Evolutionary conservation across 2,888 invertebrate species (phyloP).

Genomic region (Phasia obesa): DNA sequence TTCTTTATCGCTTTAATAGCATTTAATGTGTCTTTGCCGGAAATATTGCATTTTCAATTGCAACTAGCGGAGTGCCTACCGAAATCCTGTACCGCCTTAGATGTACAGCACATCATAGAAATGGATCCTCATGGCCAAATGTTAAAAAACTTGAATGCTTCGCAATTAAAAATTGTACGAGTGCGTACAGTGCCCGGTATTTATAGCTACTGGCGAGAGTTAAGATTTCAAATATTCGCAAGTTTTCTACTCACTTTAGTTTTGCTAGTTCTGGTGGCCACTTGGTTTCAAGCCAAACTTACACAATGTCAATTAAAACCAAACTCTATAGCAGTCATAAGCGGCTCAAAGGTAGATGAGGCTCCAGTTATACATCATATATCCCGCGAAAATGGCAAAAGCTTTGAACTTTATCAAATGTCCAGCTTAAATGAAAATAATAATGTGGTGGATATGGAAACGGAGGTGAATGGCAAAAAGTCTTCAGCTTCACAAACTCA

Average conservation of each 20-base stretch:
- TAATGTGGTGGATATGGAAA: conserved; percentile 75
- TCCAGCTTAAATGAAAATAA: conserved; percentile 77
- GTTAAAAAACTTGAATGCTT: conserved; percentile 73
- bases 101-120: conserved; percentile 83
- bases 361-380: conserved; percentile 59
- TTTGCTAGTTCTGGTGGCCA: conserved; percentile 84
- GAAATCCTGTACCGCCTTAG: conserved; percentile 85
- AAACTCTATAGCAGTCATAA: conserved; percentile 75
- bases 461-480: conserved; percentile 78
- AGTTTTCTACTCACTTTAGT: conserved; percentile 77
- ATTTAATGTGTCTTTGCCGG: conserved; percentile 75
- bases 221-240: conserved; percentile 87
- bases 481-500: conserved; percentile 43
- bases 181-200: conserved; percentile 88
- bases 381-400: conserved; percentile 77
- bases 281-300: conserved; percentile 86
- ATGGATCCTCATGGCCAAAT: conserved; percentile 80
- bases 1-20: conserved; percentile 79
- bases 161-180: conserved; percentile 83
- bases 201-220: conserved; percentile 86
- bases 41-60: conserved; percentile 84
- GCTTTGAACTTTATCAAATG: conserved; percentile 82
- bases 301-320: conserved; percentile 74
- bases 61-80: conserved; percentile 90
- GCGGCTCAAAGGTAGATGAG: conserved; percentile 76